A percentile compares a stretch with the other conserved stretches of the same genome.
phyloP scores from a whole-genome alignment of 1,140 invertebrate species.

The Aphaenogaster rudis region DNA sequence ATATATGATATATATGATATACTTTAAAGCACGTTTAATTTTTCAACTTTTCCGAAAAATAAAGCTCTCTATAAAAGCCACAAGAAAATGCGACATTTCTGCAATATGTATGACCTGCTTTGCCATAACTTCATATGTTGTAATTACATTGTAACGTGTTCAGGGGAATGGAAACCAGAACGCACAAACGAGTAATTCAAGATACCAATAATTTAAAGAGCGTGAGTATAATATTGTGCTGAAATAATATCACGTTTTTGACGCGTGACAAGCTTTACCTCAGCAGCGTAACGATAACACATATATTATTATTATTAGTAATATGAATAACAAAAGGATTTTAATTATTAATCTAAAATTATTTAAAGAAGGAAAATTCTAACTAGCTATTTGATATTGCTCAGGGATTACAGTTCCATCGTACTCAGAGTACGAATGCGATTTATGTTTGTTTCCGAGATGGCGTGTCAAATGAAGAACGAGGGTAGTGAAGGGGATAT shows the following conservation, averaged over 20 bases:
- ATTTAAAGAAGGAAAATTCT: too few relatives aligned
- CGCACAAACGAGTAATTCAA: conserved; percentile 22
- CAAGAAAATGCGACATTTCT: neutral
- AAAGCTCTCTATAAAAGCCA: neutral
- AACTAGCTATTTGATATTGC: too few relatives aligned
- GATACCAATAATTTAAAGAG: neutral
- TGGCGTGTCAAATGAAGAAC: neutral
- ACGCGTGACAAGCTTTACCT: too few relatives aligned
- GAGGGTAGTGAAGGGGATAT: neutral
- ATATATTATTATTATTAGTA: too few relatives aligned
- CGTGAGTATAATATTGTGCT: neutral
- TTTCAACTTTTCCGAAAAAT: neutral
- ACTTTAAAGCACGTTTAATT: neutral
- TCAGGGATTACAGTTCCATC: too few relatives aligned
- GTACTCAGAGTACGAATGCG: too few relatives aligned
- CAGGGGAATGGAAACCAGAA: conserved; percentile 2
- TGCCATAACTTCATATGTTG: conserved; percentile 2
- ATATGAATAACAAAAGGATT: too few relatives aligned
- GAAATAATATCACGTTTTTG: neutral
- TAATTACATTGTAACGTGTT: conserved; percentile 26
- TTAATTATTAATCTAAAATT: too few relatives aligned
- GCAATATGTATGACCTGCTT: conserved; percentile 25
- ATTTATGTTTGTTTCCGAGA: conserved; percentile 41
- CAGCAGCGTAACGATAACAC: too few relatives aligned
- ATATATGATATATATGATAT: too few relatives aligned